Base-by-base conservation (phyloP, 2,113 vertebrate genomes). In the Cynopterus brachyotis region DNA sequence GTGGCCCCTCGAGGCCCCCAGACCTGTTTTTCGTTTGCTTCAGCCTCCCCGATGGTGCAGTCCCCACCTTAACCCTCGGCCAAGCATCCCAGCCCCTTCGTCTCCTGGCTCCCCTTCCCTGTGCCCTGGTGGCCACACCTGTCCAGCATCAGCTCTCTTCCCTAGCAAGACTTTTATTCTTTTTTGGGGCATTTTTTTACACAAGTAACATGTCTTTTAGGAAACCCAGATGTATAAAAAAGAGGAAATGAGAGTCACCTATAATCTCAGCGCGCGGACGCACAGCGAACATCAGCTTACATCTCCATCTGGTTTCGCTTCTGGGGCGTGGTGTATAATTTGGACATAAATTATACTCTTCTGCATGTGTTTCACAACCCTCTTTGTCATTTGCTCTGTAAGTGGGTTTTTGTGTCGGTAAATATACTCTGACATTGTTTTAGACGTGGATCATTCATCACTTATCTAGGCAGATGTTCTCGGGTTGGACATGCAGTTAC, bases 31-130 rank as follows among this genome's bases (percentile, higher is more conserved):
- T 6, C 40, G 16, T 67, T 66, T 9, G 0, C 24, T 3, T 26
- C 2, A 9, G 28, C 45, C 6, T 3, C 78, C 10, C 32, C 4
- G 53, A 0, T 0, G 7, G 16, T 1, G 28, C 53, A 0, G 0
- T 32, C 40, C 10, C 6, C 7, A 4, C 10, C 73, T 35, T 1
- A 1, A 1, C 2, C 30, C 57, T 19, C 24, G 4, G 55, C 57
- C 45, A 22, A 6, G 11, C 47, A n/a, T 3, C 42, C n/a, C 3
- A 1, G n/a, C 30, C 4, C 53, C 62, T 37, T 26, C 32, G 0
- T 8, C 60, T 19, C 0, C 53, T 5, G 47, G 30, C 40, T 5
- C 24, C 37, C 59, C 9, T 37, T 7, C 24, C 47, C 10, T 11
- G 35, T 1, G n/a, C 28, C 87, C 55, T 12, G 13, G 5, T 22